Evolutionary conservation across 2,797 vertebrate species (phyloP), one percentile per base, ranked within the genome.

Genomic region (Rhynchonycteris naso): DNA sequence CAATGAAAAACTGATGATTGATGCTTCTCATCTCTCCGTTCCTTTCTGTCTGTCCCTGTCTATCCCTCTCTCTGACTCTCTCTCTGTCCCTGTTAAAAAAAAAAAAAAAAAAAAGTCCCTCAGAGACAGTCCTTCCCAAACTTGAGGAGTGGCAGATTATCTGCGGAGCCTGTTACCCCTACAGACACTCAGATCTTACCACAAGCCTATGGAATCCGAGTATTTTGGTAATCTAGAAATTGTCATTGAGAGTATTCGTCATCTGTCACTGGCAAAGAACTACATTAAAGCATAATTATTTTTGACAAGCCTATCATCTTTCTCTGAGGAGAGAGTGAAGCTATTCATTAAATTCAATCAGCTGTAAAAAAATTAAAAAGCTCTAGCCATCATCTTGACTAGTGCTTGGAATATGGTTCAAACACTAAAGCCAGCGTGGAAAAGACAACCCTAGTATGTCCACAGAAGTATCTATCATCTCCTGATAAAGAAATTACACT

Each of bases 281-380:
- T 78, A 61, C 83, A 94, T 28, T 68, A 87, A 96, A 95, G 85
- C 58, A 90, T 47, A 69, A 88, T 94, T 88, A 93, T 61, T 90
- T 94, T 72, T 90, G 88, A 95, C 88, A 94, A 50, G 68, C 92
- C 61, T 84, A 87, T 92, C 90, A 92, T 80, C 38, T 43, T 91
- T 93, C 61, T 85, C 54, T 22, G 52, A 89, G 85, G n/a, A 85
- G 43, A 69, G 10, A 80, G 56, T 87, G 93, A 87, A 94, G 43
- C 75, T 93, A 93, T 56, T 83, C 81, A 87, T 91, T 95, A 94
- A 93, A 86, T 89, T 79, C 54, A 86, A 72, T 47, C 35, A 56
- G 52, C 56, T 93, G 68, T 87, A 58, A 74, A 59, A 93, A 75
- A 71, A 92, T 87, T 63, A 74, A 59, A 93, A 75, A 71, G 90